Evolutionary conservation across 1,140 invertebrate species (phyloP).

Genomic region (Palaemon carinicauda): DNA sequence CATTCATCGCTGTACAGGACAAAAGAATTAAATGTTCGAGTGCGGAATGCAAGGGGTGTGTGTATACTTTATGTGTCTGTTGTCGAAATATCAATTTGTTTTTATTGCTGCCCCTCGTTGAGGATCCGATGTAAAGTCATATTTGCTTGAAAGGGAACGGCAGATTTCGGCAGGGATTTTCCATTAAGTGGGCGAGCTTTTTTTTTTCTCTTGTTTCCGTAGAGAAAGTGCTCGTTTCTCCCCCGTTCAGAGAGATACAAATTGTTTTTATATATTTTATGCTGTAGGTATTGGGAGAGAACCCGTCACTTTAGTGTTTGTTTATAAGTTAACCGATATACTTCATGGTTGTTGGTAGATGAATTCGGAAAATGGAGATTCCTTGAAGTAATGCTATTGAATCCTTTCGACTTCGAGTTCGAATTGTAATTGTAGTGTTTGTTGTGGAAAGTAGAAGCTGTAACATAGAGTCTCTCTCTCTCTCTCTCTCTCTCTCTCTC

Average conservation of each 20-base stretch:
- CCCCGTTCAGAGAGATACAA: too few species aligned
- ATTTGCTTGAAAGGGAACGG: not conserved
- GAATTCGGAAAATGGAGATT: not conserved
- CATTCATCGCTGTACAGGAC: not conserved
- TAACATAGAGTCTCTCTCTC: too few species aligned
- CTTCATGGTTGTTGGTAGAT: not conserved
- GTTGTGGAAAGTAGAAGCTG: too few species aligned
- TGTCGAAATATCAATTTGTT: conserved; percentile 4
- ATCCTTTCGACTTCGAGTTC: not conserved
- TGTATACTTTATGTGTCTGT: not conserved
- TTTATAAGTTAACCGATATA: too few species aligned
- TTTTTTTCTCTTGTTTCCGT: too few species aligned
- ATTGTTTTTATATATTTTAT: too few species aligned
- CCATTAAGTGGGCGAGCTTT: not conserved
- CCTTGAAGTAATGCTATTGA: not conserved
- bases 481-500: too few species aligned
- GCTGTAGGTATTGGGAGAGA: too few species aligned
- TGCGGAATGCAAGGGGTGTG: not conserved
- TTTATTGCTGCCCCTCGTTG: not conserved
- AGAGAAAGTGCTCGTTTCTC: too few species aligned
- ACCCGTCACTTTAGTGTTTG: too few species aligned
- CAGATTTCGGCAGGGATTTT: not conserved
- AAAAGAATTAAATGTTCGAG: not conserved
- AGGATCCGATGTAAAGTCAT: not conserved
- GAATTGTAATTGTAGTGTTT: too few species aligned